These are phyloP conservation scores for Callinectes sapidus DNA, from an alignment of 2,888 invertebrate species.

Conservation along the genomic window DNA sequence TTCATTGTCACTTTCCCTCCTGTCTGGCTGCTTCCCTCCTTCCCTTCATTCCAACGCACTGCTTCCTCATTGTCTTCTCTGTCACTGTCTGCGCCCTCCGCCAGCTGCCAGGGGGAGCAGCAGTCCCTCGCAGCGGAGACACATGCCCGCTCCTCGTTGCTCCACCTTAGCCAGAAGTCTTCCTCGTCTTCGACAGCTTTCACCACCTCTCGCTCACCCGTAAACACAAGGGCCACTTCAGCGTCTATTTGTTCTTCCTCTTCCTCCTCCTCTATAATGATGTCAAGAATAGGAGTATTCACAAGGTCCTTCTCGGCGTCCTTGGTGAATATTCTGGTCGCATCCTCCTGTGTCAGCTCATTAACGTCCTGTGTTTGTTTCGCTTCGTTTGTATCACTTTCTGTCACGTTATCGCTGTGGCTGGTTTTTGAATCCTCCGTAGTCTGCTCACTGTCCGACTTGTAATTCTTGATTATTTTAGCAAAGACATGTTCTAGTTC, in stretches of 20 bases:
- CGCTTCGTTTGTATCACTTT: neutral
- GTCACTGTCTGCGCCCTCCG: neutral
- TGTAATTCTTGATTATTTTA: neutral
- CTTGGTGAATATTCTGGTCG: neutral
- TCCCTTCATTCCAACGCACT: neutral
- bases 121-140: constrained; percentile 51
- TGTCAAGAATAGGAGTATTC: constrained; percentile 35
- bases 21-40: neutral
- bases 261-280: constrained; percentile 46
- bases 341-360: neutral
- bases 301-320: neutral
- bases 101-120: constrained; percentile 58
- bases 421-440: neutral
- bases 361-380: neutral
- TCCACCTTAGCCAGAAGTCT: constrained; percentile 65
- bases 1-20: neutral
- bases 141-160: constrained; percentile 49
- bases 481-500: neutral
- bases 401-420: neutral
- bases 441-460: neutral
- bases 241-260: constrained; percentile 44
- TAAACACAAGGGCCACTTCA: constrained; percentile 58
- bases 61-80: neutral
- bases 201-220: constrained; percentile 31
- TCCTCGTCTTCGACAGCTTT: constrained; percentile 46